Conservation (phyloP, 2,797 vertebrate species). For the Oryzias sinensis region DNA sequence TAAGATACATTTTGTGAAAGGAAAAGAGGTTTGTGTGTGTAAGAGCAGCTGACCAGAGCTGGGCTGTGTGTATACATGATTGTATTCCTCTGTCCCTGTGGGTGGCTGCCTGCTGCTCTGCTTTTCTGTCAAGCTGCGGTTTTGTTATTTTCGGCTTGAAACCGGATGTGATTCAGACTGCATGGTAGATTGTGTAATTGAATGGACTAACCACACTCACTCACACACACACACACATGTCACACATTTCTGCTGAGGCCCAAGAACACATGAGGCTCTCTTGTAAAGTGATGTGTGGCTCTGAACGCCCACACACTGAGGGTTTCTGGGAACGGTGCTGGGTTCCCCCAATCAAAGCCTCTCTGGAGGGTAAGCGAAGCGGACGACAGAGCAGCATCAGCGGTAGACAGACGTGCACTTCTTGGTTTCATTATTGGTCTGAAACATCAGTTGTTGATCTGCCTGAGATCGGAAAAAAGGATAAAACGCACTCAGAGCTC, state of each 20-base stretch:
- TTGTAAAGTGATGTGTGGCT: constrained; percentile 25
- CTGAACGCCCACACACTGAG: constrained; percentile 54
- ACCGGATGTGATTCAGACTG: constrained; percentile 84
- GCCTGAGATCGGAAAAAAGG: constrained; percentile 61
- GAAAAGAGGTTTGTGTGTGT: constrained; percentile 31
- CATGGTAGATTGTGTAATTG: constrained; percentile 75
- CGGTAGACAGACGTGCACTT: constrained; percentile 32
- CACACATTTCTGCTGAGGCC: background rate
- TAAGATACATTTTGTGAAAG: constrained; percentile 4
- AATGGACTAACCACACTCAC: constrained; percentile 60
- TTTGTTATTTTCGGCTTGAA: constrained; percentile 79
- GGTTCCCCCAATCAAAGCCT: constrained; percentile 62
- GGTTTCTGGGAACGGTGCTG: constrained; percentile 70
- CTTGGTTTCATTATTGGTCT: constrained; percentile 70
- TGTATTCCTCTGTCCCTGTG: constrained; percentile 47
- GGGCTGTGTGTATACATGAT: constrained; percentile 3
- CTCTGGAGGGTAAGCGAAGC: constrained; percentile 48
- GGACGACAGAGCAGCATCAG: constrained; percentile 31
- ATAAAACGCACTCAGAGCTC: constrained; percentile 23
- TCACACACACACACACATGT: constrained; percentile 4
- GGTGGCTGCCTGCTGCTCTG: constrained; percentile 63
- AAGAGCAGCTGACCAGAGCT: constrained; percentile 36
- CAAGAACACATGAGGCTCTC: constrained; percentile 6
- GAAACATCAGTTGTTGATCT: constrained; percentile 54
- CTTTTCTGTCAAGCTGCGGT: constrained; percentile 76